Evolutionary conservation across 1,140 invertebrate species (phyloP), one percentile per base, ranked within the genome.

Genomic region (Drosophila santomea): DNA sequence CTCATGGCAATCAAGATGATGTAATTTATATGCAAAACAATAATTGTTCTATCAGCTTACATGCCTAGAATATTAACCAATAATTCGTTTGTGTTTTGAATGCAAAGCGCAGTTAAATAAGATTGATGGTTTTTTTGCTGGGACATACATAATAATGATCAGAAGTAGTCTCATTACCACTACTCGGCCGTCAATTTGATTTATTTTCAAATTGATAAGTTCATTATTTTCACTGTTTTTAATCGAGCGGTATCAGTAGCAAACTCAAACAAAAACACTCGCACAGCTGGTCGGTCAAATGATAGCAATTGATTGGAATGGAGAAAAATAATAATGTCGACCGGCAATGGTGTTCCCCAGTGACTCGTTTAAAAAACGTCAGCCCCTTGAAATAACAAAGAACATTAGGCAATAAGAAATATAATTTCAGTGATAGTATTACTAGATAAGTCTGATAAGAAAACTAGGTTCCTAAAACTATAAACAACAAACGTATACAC

Each of bases 11-110:
- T 51, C 4, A 17, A 12, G 17, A 14, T 10, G 0, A 0, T 50
- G 14, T 50, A 25, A 15, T 55, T 47, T 38, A 17, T 67, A 54
- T 67, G 58, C 35, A 15, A 48, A 32, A 8, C 14, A 10, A 28
- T 36, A 28, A 6, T 1, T 4, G 14, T 5, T 25, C 7, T 12
- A 44, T 15, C 6, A 25, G n/a, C n/a, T 14, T 11, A 14, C 4
- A 54, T 44, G 17, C 3, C 14, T 10, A 12, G 10, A 45, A 45
- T 20, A 12, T 11, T 11, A 8, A 43, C 12, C 15, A 41, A 41
- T n/a, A 7, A 4, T 15, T 2, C n/a, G 39, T n/a, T 8, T 7
- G n/a, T 15, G 2, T 8, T 7, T 41, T 3, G 7, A 41, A 41
- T 15, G n/a, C 1, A 39, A 39, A 32, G 25, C 4, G 4, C 25